These are phyloP conservation scores for fruit fly (Drosophila melanogaster) DNA, from an alignment of 1,140 invertebrate species.

Conservation along the genomic window Release_6_plus_ISO1_MT NC_004354.4:4884001-4884500, in stretches of 20 bases:
- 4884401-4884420: constrained; percentile 66
- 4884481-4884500: constrained; percentile 50
- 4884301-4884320: too few relatives aligned
- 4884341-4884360: background rate
- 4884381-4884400: constrained; percentile 66
- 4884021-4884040: constrained; percentile 77
- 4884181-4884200: constrained; percentile 68
- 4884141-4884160: constrained; percentile 47
- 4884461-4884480: constrained; percentile 25
- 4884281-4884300: constrained; percentile 9
- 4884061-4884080: constrained; percentile 43
- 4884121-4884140: background rate
- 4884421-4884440: constrained; percentile 29
- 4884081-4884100: constrained; percentile 20
- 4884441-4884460: constrained; percentile 35
- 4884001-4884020: constrained; percentile 83
- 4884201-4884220: constrained; percentile 52
- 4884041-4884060: constrained; percentile 59
- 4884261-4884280: constrained; percentile 23
- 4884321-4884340: too few relatives aligned
- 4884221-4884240: constrained; percentile 60
- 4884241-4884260: constrained; percentile 64
- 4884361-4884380: constrained; percentile 64
- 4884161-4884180: constrained; percentile 35
- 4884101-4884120: background rate